phyloP scores from a whole-genome alignment of 1,140 invertebrate genomes.

The Drosophila kohkoa region DNA sequence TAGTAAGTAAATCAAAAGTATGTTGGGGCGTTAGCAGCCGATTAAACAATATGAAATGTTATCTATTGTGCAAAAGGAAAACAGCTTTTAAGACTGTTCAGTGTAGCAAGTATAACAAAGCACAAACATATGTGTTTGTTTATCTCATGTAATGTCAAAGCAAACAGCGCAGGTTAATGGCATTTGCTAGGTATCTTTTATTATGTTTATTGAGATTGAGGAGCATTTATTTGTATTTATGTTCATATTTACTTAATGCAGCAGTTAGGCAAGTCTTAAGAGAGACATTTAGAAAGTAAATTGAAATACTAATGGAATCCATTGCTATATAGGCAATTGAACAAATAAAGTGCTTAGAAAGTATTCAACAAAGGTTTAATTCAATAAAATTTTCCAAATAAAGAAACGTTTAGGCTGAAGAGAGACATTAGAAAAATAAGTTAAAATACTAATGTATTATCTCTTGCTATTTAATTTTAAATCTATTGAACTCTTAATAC shows the following conservation, averaged over 20 bases:
- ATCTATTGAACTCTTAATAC: no score
- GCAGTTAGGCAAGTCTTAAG: no score
- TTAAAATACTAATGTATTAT: no score
- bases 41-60: slow-evolving; percentile 17
- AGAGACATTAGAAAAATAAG: no score
- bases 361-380: no score
- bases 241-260: background rate
- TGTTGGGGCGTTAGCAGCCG: slow-evolving; percentile 9
- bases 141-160: background rate
- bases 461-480: no score
- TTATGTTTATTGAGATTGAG: background rate
- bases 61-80: slow-evolving; percentile 7
- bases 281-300: no score
- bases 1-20: slow-evolving; percentile 19
- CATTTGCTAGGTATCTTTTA: background rate
- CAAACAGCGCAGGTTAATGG: background rate
- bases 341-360: no score
- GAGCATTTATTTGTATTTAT: background rate
- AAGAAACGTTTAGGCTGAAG: no score
- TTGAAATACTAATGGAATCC: no score
- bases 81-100: slow-evolving; percentile 5
- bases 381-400: no score
- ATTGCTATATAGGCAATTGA: no score
- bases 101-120: background rate
- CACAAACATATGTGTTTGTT: background rate